These are phyloP conservation scores for Capreolus pygargus DNA, from an alignment of 2,113 vertebrate genomes.

Conservation along the genomic window DNA sequence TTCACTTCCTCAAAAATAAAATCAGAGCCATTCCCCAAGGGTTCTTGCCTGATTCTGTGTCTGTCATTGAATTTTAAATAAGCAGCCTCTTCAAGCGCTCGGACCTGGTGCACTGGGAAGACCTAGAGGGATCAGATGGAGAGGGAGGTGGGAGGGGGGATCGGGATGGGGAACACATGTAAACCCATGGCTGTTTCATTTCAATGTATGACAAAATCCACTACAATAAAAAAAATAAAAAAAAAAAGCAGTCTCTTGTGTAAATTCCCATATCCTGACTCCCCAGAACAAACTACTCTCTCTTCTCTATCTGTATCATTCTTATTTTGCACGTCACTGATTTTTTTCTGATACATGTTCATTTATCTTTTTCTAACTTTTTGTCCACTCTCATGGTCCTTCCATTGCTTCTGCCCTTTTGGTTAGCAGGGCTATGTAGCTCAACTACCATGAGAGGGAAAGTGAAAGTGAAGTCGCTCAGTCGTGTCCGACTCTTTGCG, in stretches of 20 bases:
- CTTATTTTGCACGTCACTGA: not conserved
- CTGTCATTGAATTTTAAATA: not conserved
- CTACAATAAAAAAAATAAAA: too few species aligned
- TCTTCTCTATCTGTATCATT: not conserved
- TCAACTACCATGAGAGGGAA: not conserved
- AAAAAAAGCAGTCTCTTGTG: rapidly evolving
- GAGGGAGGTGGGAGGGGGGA: too few species aligned
- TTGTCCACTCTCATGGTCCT: not conserved
- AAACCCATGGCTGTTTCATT: too few species aligned
- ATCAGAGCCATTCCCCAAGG: not conserved
- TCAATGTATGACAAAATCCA: too few species aligned
- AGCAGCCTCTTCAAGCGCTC: not conserved
- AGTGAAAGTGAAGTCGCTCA: too few species aligned
- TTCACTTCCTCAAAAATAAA: conserved; percentile 52
- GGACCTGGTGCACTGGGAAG: too few species aligned
- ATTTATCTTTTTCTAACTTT: not conserved
- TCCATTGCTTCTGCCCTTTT: not conserved
- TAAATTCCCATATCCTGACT: not conserved
- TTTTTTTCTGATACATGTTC: not conserved
- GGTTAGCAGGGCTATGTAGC: not conserved
- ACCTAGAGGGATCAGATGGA: too few species aligned
- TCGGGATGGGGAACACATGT: too few species aligned
- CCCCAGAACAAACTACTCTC: not conserved
- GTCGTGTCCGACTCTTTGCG: too few species aligned
- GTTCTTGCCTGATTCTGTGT: not conserved